Evolutionary conservation across 2,113 vertebrate species (phyloP).

Genomic region (Hydrolagus affinis): DNA sequence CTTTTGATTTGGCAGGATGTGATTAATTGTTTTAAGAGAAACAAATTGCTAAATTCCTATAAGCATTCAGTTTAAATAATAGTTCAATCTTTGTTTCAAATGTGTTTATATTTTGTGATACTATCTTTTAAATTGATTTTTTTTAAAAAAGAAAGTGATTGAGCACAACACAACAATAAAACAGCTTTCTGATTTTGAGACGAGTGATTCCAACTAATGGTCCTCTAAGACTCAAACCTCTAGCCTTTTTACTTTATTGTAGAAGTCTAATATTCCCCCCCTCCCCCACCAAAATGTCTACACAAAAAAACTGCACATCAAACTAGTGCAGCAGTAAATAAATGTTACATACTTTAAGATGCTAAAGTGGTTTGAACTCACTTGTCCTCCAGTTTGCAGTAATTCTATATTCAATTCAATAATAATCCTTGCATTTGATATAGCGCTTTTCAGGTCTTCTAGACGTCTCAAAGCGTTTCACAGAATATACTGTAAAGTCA

Average conservation of each 20-base stretch:
- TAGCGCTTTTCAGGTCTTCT: too few species aligned
- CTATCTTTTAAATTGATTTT: too few species aligned
- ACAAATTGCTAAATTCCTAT: slow-evolving; percentile 66
- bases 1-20: slow-evolving; percentile 71
- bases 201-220: background rate
- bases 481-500: too few species aligned
- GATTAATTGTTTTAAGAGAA: slow-evolving; percentile 74
- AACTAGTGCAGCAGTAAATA: background rate
- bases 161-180: background rate
- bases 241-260: background rate
- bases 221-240: background rate
- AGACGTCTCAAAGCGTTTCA: too few species aligned
- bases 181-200: background rate
- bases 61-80: slow-evolving; percentile 57
- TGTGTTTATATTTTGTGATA: background rate
- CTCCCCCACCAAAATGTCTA: too few species aligned
- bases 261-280: too few species aligned
- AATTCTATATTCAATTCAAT: background rate
- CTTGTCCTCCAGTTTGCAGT: background rate
- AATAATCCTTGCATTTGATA: too few species aligned
- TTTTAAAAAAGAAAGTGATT: background rate
- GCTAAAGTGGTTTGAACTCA: background rate
- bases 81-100: slow-evolving; percentile 49
- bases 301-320: background rate
- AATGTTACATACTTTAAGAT: background rate